A percentile compares a stretch with the other conserved stretches of the same genome.
Evolutionary conservation across 2,797 vertebrate species (phyloP).

Genomic region (Cheirogaleus major): DNA sequence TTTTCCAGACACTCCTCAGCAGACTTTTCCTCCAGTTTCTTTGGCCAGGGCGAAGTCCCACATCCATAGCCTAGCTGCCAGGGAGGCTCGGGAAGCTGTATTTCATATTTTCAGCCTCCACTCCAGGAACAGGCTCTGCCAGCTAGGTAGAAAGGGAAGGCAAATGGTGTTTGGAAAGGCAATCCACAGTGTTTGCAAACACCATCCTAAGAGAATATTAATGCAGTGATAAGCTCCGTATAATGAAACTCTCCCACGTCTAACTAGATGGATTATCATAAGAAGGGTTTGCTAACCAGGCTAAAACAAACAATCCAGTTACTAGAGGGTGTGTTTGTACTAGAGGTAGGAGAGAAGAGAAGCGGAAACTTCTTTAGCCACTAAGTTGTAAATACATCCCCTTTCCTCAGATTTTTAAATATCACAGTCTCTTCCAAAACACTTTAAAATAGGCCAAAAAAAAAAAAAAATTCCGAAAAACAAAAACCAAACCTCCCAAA

Average conservation of each 20-base stretch:
- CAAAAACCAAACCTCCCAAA: not conserved
- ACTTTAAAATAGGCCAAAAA: not conserved
- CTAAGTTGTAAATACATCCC: not conserved
- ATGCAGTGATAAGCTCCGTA: not conserved
- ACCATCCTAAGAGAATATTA: not conserved
- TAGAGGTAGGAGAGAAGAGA: not conserved
- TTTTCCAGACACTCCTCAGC: not conserved
- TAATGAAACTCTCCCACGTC: not conserved
- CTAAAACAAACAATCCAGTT: not conserved
- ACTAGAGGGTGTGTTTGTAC: not conserved
- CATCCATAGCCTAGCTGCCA: not conserved
- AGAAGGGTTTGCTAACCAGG: not conserved
- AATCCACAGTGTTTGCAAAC: not conserved
- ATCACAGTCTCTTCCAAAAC: not conserved
- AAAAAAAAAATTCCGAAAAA: not conserved
- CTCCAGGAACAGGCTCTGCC: not conserved
- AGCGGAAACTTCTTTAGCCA: not conserved
- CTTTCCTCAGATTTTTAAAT: not conserved
- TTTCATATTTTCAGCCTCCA: not conserved
- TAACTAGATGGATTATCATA: not conserved
- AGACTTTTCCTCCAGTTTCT: not conserved
- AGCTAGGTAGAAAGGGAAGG: not conserved
- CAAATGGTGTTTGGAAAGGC: not conserved
- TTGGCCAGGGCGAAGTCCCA: not conserved
- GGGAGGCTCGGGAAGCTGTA: not conserved